phyloP scores from a whole-genome alignment of 2,888 invertebrate genomes.

The Morpho achilles region DNA sequence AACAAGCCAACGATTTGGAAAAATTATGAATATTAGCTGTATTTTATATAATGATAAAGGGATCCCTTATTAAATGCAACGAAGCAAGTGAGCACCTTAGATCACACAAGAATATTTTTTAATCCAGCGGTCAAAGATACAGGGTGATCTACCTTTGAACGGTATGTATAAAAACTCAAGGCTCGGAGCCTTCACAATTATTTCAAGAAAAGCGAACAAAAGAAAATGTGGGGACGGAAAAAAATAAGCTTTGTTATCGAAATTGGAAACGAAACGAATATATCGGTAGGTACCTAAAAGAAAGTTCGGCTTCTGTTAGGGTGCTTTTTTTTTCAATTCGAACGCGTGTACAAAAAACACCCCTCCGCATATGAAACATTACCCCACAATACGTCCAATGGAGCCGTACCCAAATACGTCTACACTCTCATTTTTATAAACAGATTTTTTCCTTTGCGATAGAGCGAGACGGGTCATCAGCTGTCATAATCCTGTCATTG shows the following conservation, averaged over 20 bases:
- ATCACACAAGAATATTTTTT: slow-evolving; percentile 38
- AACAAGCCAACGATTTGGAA: slow-evolving; percentile 7
- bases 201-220: slow-evolving; percentile 50
- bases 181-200: slow-evolving; percentile 55
- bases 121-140: slow-evolving; percentile 40
- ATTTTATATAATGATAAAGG: slow-evolving; percentile 18
- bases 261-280: slow-evolving; percentile 72
- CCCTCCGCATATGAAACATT: slow-evolving; percentile 73
- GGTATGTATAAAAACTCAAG: slow-evolving; percentile 42
- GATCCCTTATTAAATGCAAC: slow-evolving; percentile 29
- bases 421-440: slow-evolving; percentile 69
- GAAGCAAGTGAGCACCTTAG: slow-evolving; percentile 50
- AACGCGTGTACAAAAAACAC: slow-evolving; percentile 64
- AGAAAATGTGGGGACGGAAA: slow-evolving; percentile 46
- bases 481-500: slow-evolving; percentile 33
- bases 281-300: slow-evolving; percentile 65
- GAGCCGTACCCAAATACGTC: slow-evolving; percentile 53
- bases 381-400: slow-evolving; percentile 69
- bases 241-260: slow-evolving; percentile 75
- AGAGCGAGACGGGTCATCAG: slow-evolving; percentile 43
- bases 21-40: slow-evolving; percentile 14
- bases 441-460: slow-evolving; percentile 71
- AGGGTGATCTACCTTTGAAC: slow-evolving; percentile 35
- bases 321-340: slow-evolving; percentile 65
- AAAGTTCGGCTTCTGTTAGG: slow-evolving; percentile 57